phyloP scores from a whole-genome alignment of 2,797 vertebrate genomes.

The Mormyrops boulengeri region DNA sequence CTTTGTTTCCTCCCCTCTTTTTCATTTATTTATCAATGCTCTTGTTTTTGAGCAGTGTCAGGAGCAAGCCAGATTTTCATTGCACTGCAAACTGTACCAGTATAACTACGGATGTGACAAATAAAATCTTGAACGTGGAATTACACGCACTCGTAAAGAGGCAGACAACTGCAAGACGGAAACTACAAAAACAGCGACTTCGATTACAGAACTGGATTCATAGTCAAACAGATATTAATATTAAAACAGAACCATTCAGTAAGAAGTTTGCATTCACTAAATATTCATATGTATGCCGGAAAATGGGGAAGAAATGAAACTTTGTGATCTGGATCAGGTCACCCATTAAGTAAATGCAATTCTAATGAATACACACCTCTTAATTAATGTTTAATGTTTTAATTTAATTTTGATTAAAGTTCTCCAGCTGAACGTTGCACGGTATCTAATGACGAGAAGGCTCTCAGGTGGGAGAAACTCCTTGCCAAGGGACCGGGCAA shows the following conservation, averaged over 20 bases:
- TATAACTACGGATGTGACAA: not conserved
- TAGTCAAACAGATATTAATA: not conserved
- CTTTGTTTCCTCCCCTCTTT: not conserved
- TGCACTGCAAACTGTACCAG: not conserved
- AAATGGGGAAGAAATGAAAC: not conserved
- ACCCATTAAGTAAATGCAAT: constrained; percentile 7
- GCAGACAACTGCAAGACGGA: not conserved
- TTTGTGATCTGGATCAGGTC: not conserved
- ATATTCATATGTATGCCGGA: not conserved
- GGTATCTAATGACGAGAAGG: not conserved
- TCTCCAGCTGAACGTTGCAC: not conserved
- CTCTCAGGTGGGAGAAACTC: not conserved
- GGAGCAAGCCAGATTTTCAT: not conserved
- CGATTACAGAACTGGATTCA: not conserved
- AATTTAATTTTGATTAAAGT: constrained; percentile 11
- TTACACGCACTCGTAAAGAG: not conserved
- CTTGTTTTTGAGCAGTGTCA: not conserved
- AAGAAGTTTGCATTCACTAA: not conserved
- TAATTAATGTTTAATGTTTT: constrained; percentile 14
- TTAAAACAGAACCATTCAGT: not conserved
- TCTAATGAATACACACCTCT: constrained; percentile 10
- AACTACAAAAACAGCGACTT: not conserved
- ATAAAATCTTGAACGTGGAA: not conserved
- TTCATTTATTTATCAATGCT: not conserved
- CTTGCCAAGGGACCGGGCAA: not conserved